phyloP scores from a whole-genome alignment of 1,140 invertebrate species.

The Ceratina australensis region DNA sequence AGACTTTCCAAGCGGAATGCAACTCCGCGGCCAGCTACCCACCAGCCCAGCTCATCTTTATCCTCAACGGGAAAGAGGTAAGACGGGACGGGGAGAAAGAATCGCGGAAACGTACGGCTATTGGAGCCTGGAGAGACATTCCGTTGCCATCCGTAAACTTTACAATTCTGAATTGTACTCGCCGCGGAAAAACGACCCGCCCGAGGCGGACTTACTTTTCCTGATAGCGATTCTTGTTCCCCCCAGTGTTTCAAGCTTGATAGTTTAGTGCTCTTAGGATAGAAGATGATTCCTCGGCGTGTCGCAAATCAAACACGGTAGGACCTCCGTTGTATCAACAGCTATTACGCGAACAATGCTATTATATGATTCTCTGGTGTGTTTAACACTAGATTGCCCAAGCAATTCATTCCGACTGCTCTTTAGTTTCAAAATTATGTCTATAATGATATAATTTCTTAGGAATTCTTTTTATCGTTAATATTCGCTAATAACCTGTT shows the following conservation, averaged over 20 bases:
- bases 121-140: constrained; percentile 28
- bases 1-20: constrained; percentile 87
- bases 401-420: too few relatives aligned
- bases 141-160: constrained; percentile 18
- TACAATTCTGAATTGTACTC: neutral
- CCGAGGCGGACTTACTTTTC: neutral
- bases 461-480: too few relatives aligned
- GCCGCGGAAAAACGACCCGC: neutral
- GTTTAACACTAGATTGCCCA: too few relatives aligned
- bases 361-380: too few relatives aligned
- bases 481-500: too few relatives aligned
- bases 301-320: too few relatives aligned
- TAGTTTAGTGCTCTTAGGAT: neutral
- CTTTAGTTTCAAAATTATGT: too few relatives aligned
- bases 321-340: too few relatives aligned
- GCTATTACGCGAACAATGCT: too few relatives aligned
- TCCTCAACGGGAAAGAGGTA: constrained; percentile 87
- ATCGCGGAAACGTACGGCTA: constrained; percentile 10
- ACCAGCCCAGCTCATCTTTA: constrained; percentile 85
- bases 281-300: too few relatives aligned
- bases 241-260: neutral
- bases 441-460: too few relatives aligned
- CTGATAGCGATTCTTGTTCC: neutral
- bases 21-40: constrained; percentile 87
- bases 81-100: constrained; percentile 61